A percentile compares a stretch with the other conserved stretches of the same genome.
phyloP scores from a whole-genome alignment of 1,140 invertebrate species.

The Drosophila auraria region DNA sequence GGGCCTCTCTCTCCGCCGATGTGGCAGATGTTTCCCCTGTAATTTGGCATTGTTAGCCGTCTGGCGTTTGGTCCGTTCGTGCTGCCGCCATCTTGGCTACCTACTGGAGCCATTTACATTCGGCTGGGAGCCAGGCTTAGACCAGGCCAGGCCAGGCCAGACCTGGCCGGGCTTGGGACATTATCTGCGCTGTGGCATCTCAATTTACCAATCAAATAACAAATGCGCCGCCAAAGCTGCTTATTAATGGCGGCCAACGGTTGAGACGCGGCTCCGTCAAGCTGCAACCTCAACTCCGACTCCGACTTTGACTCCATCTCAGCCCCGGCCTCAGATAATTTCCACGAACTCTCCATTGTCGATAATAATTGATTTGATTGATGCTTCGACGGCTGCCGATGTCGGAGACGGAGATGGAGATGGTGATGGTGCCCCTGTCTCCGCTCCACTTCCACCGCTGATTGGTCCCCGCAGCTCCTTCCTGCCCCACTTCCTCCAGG shows the following conservation, averaged over 20 bases:
- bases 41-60: conserved; percentile 53
- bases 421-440: conserved; percentile 16
- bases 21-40: conserved; percentile 60
- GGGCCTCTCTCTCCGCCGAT: conserved; percentile 10
- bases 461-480: conserved; percentile 54
- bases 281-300: conserved; percentile 16
- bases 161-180: conserved; percentile 29
- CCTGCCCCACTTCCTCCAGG: not conserved
- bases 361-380: conserved; percentile 85
- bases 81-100: conserved; percentile 72
- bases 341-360: conserved; percentile 77
- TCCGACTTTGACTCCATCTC: conserved; percentile 13
- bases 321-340: conserved; percentile 52
- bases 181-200: conserved; percentile 67
- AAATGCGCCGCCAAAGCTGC: conserved; percentile 79
- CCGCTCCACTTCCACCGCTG: conserved; percentile 51
- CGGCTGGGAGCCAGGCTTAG: conserved; percentile 32
- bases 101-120: conserved; percentile 79
- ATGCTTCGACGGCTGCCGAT: conserved; percentile 74
- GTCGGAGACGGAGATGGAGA: conserved; percentile 13
- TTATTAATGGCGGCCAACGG: conserved; percentile 80
- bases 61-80: conserved; percentile 52
- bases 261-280: conserved; percentile 45
- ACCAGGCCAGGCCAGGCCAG: not conserved
- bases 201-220: conserved; percentile 84